Percentiles rank a stretch among this genome's conserved stretches.
These are phyloP conservation scores for Caenorhabditis tropicalis DNA, from an alignment of 1,140 invertebrate species.

Conservation along the genomic window DNA sequence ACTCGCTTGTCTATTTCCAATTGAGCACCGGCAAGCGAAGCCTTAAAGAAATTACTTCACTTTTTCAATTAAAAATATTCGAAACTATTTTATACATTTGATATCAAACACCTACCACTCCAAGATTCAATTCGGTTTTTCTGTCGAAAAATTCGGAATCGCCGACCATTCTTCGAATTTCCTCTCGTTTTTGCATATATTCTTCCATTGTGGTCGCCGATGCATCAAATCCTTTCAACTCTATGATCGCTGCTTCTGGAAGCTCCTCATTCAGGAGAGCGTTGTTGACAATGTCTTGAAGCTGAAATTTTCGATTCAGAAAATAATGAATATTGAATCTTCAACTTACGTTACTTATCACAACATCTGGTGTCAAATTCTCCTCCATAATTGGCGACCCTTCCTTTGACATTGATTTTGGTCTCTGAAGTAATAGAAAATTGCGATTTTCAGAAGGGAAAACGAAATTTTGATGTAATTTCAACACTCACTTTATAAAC, in stretches of 20 bases:
- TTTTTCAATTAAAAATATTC: background rate
- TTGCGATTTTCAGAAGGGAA: background rate
- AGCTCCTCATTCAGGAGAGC: background rate
- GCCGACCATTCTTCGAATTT: background rate
- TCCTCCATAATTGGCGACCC: background rate
- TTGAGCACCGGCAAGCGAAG: background rate
- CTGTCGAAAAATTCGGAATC: constrained; percentile 12
- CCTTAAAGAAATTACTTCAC: background rate
- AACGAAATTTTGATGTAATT: background rate
- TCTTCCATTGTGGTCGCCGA: constrained; percentile 11
- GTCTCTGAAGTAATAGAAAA: background rate
- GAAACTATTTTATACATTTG: background rate
- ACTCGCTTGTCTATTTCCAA: background rate
- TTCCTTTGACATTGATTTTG: constrained; percentile 17
- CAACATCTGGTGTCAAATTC: background rate
- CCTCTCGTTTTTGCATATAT: constrained; percentile 19
- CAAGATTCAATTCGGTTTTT: constrained; percentile 5
- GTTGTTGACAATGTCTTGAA: background rate
- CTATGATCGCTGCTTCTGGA: constrained; percentile 5
- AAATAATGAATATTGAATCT: background rate
- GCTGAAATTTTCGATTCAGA: background rate
- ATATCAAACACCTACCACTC: background rate
- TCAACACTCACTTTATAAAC: background rate
- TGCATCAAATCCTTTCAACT: constrained; percentile 11
- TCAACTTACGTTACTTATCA: background rate